These are phyloP conservation scores for Agonum fuliginosum DNA, from an alignment of 2,888 invertebrate species.

Conservation along the genomic window DNA sequence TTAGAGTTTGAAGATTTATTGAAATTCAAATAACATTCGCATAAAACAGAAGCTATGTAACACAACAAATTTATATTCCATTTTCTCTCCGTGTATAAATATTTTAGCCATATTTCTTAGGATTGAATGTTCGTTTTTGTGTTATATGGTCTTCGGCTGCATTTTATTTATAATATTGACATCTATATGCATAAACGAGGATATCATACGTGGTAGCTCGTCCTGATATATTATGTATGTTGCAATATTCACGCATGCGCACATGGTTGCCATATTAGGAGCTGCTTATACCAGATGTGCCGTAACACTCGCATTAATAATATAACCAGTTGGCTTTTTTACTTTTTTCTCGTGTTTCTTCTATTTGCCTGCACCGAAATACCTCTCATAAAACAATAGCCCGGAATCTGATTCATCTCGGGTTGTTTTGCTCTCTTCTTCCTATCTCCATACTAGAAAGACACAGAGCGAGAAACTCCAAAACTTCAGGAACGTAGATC, in stretches of 20 bases:
- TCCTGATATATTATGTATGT: constrained; percentile 31
- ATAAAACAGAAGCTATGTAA: constrained; percentile 13
- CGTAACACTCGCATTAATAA: constrained; percentile 53
- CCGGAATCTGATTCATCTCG: constrained; percentile 40
- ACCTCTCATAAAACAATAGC: constrained; percentile 58
- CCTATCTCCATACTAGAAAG: not conserved
- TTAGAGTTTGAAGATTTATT: not conserved
- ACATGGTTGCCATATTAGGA: constrained; percentile 54
- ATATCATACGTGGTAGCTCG: constrained; percentile 27
- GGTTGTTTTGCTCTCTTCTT: not conserved
- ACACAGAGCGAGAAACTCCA: no score
- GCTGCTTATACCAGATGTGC: constrained; percentile 57
- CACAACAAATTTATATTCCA: constrained; percentile 31
- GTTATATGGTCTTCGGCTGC: constrained; percentile 2
- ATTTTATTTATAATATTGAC: constrained; percentile 43
- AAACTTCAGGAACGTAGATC: not conserved
- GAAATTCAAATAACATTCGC: constrained; percentile 18
- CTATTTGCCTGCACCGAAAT: constrained; percentile 58
- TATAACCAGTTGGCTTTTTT: constrained; percentile 41
- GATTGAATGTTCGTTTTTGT: constrained; percentile 7
- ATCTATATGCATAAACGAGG: constrained; percentile 33
- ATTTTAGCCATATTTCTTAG: constrained; percentile 16
- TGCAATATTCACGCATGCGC: constrained; percentile 16
- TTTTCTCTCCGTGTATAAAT: constrained; percentile 31
- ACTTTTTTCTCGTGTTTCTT: constrained; percentile 49